phyloP scores from a whole-genome alignment of 2,113 vertebrate genomes.

The Paracyprichromis sp. region DNA sequence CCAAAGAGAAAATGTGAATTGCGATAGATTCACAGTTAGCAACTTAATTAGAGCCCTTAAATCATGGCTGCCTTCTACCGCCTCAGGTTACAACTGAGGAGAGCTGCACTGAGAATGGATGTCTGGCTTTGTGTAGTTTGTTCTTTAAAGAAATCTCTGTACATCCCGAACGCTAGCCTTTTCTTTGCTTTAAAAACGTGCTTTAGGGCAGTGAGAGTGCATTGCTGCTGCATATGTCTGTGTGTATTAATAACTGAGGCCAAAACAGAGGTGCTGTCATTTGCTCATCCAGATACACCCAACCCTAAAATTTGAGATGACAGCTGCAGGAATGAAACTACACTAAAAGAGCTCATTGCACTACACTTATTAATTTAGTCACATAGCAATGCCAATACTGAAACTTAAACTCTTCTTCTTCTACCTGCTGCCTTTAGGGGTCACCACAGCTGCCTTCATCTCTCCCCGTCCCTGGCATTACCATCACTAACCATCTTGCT shows the following conservation, averaged over 20 bases:
- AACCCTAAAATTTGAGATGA: background rate
- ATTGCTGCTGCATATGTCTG: background rate
- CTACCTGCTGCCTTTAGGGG: background rate
- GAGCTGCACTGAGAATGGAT: background rate
- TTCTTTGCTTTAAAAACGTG: background rate
- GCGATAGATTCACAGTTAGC: constrained; percentile 52
- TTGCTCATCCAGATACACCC: background rate
- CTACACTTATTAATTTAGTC: background rate
- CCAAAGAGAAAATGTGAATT: constrained; percentile 31
- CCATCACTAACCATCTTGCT: background rate
- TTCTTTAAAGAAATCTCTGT: background rate
- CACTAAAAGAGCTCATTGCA: background rate
- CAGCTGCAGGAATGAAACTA: background rate
- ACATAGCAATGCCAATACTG: background rate
- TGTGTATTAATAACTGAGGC: background rate
- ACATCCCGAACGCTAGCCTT: background rate
- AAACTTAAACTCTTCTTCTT: background rate
- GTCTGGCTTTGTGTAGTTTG: background rate
- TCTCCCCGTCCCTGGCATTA: background rate
- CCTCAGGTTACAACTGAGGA: constrained; percentile 7
- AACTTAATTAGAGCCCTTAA: constrained; percentile 59
- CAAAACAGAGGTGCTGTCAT: background rate
- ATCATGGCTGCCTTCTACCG: constrained; percentile 38
- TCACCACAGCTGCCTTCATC: background rate
- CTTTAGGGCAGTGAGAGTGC: background rate